Evolutionary conservation across 2,888 invertebrate genomes (phyloP).

Genomic region (Watsonalla binaria): DNA sequence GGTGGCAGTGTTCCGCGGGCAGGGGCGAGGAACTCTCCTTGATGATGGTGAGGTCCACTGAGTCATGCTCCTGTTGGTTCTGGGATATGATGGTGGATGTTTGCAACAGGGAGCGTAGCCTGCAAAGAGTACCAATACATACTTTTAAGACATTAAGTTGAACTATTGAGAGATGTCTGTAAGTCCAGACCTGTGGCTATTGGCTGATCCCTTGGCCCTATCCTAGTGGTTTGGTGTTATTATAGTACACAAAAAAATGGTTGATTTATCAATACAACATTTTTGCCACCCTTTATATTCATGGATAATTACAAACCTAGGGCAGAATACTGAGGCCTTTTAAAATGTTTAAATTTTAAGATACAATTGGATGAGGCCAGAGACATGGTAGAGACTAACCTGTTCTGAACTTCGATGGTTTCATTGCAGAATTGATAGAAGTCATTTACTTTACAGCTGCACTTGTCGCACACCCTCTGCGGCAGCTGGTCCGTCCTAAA

Average conservation of each 20-base stretch:
- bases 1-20: slow-evolving; percentile 22
- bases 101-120: slow-evolving; percentile 34
- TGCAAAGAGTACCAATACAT: slow-evolving; percentile 26
- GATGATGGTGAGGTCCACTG: slow-evolving; percentile 44
- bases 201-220: too few relatives aligned
- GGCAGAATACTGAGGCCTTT: not conserved
- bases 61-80: slow-evolving; percentile 13
- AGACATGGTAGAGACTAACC: slow-evolving; percentile 45
- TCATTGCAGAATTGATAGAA: slow-evolving; percentile 85
- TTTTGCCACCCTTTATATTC: too few relatives aligned
- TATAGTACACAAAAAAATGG: too few relatives aligned
- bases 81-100: slow-evolving; percentile 18
- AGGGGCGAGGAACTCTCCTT: slow-evolving; percentile 33
- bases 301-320: too few relatives aligned
- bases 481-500: slow-evolving; percentile 82
- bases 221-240: too few relatives aligned
- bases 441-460: slow-evolving; percentile 84
- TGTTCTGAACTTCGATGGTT: slow-evolving; percentile 82
- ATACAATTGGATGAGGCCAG: too few relatives aligned
- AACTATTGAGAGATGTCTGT: not conserved
- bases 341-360: not conserved
- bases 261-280: too few relatives aligned
- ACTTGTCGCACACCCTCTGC: slow-evolving; percentile 84
- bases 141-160: not conserved
- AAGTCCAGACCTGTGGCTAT: not conserved